These are phyloP conservation scores for Unio delphinus DNA, from an alignment of 2,888 invertebrate species.

Conservation along the genomic window DNA sequence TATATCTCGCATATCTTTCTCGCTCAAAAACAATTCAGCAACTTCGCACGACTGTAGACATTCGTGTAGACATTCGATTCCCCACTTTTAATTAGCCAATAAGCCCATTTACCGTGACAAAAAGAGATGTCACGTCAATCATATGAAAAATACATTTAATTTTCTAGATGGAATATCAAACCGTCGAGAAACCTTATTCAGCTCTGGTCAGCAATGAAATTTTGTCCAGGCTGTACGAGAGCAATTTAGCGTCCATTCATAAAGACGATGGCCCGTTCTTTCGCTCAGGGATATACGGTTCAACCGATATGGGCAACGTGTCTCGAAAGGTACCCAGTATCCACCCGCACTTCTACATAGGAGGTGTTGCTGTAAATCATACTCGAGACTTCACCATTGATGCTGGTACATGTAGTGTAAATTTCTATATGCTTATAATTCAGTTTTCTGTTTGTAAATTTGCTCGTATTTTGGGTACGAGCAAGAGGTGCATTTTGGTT, in stretches of 20 bases:
- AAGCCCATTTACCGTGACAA: no score
- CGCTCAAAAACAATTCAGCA: no score
- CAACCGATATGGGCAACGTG: constrained; percentile 65
- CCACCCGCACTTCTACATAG: constrained; percentile 53
- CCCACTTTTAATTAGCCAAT: no score
- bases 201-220: neutral
- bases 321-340: constrained; percentile 60
- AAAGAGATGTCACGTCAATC: no score
- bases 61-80: no score
- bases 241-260: neutral
- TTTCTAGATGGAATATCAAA: neutral
- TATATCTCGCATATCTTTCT: no score
- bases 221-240: constrained; percentile 3
- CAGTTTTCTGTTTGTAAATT: neutral
- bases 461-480: no score
- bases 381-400: constrained; percentile 50
- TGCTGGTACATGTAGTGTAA: constrained; percentile 30
- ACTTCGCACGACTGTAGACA: no score
- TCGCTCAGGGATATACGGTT: constrained; percentile 29
- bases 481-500: no score
- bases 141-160: no score
- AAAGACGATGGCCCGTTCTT: neutral
- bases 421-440: neutral
- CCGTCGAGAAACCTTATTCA: neutral
- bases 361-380: constrained; percentile 50